Conservation (phyloP, 2,888 invertebrate genomes). For the Hirtodrosophila cameraria region DNA sequence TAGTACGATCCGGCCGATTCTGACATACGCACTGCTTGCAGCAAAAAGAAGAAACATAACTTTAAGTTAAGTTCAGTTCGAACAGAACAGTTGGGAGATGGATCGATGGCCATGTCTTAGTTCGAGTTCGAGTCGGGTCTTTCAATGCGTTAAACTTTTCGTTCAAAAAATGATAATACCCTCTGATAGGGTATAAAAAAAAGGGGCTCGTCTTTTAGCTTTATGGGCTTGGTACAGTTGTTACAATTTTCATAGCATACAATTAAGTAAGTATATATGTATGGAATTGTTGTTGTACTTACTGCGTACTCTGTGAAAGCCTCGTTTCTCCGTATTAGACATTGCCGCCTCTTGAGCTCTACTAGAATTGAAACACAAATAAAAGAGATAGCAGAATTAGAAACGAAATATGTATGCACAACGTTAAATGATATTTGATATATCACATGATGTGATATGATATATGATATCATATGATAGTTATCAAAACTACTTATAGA, state of each 20-base stretch:
- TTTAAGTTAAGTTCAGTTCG: too few relatives aligned
- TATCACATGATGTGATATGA: constrained; percentile 17
- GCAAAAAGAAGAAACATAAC: too few relatives aligned
- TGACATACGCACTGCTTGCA: too few relatives aligned
- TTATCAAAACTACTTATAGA: constrained; percentile 16
- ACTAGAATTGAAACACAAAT: constrained; percentile 47
- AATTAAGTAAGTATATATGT: not conserved
- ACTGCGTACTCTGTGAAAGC: constrained; percentile 79
- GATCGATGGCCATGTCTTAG: too few relatives aligned
- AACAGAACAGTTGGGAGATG: too few relatives aligned
- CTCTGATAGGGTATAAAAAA: constrained; percentile 16
- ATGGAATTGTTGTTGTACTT: constrained; percentile 57
- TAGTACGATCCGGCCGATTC: too few relatives aligned
- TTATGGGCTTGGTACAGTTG: constrained; percentile 21
- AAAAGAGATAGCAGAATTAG: constrained; percentile 37
- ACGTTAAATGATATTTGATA: constrained; percentile 4
- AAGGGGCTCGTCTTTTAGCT: constrained; percentile 41
- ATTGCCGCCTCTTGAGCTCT: constrained; percentile 61
- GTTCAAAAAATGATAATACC: too few relatives aligned
- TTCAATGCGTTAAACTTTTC: too few relatives aligned
- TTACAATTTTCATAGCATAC: not conserved
- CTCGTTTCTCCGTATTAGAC: constrained; percentile 82
- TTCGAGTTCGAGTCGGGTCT: too few relatives aligned
- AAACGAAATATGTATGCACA: not conserved
- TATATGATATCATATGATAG: constrained; percentile 22